These are phyloP conservation scores for Ornithoptera alexandrae DNA, from an alignment of 2,888 invertebrate genomes.

Conservation along the genomic window DNA sequence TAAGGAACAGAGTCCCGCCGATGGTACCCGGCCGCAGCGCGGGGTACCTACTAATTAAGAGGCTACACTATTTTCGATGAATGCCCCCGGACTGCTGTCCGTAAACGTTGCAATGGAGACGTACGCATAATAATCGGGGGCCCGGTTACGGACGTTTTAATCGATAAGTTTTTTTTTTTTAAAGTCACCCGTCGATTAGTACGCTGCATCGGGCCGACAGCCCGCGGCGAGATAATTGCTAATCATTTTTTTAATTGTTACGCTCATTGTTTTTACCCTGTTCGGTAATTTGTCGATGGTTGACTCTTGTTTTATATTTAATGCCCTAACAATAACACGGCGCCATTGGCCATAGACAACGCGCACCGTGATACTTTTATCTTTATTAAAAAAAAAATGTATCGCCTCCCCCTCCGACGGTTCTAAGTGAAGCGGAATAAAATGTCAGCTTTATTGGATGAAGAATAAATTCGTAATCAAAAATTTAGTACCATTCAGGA, in stretches of 20 bases:
- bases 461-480: no score
- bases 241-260: conserved; percentile 68
- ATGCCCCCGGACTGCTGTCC: no score
- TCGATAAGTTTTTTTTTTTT: conserved; percentile 48
- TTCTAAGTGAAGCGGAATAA: conserved; percentile 18
- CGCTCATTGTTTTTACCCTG: conserved; percentile 28
- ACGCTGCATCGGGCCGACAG: conserved; percentile 64
- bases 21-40: conserved; percentile 61
- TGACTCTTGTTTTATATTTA: conserved; percentile 19
- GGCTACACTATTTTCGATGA: conserved; percentile 42
- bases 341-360: conserved; percentile 31
- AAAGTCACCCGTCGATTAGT: conserved; percentile 58
- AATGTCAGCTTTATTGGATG: not conserved
- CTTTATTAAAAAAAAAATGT: conserved; percentile 19
- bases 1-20: conserved; percentile 40
- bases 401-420: not conserved
- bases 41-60: conserved; percentile 69
- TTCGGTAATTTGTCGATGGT: conserved; percentile 25
- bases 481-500: no score
- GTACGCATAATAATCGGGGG: conserved; percentile 55
- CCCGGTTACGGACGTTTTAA: conserved; percentile 54
- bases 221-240: conserved; percentile 66
- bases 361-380: conserved; percentile 27
- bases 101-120: conserved; percentile 61
- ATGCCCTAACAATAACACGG: conserved; percentile 28